Base-by-base conservation (phyloP, 2,888 invertebrate species). In the Drosophila parthenogenetica region DNA sequence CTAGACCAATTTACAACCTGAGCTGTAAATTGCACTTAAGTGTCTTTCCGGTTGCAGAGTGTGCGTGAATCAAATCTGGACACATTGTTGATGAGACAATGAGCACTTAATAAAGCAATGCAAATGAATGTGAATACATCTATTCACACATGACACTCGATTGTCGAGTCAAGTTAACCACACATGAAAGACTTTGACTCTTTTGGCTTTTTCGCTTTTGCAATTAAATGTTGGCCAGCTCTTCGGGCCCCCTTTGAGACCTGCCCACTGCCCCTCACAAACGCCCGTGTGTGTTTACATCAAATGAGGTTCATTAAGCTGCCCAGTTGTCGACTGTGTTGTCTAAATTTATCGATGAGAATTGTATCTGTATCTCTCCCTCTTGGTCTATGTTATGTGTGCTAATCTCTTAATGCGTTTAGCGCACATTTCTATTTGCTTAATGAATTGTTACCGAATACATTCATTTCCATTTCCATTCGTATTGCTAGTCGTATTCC, bases 371-470 rank as follows among this genome's bases (percentile, higher is more conserved):
- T 29, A 3, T 25, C 43, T 17, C n/a, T 29, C 45, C 55, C 32
- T 37, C 43, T 50, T 59, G 48, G 58, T 57, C 10, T 64, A 29
- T 63, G 57, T 63, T 63, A 88, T 90, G 90, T 91, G 89, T 91
- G 91, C 89, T 91, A 91, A 91, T 91, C 91, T 87, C 81, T 91
- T 91, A 91, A 91, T 91, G 87, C 90, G 81, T 87, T 91, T 90
- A 91, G 89, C 86, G 82, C 71, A 79, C 85, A 85, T 87, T 89
- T 85, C 87, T 80, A 85, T 89, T 87, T 88, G 82, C 84, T 80
- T 87, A 89, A 87, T 88, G 87, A 88, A 88, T 89, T 89, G 85
- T 88, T 83, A 87, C 83, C 84, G 62, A 83, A 83, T 79, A 83
- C 84, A 87, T 83, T 83, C 84, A 77, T 73, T 74, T 71, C 68